Conservation (phyloP, 53 echinoderm and acorn worm species). For the Astropecten irregularis region DNA sequence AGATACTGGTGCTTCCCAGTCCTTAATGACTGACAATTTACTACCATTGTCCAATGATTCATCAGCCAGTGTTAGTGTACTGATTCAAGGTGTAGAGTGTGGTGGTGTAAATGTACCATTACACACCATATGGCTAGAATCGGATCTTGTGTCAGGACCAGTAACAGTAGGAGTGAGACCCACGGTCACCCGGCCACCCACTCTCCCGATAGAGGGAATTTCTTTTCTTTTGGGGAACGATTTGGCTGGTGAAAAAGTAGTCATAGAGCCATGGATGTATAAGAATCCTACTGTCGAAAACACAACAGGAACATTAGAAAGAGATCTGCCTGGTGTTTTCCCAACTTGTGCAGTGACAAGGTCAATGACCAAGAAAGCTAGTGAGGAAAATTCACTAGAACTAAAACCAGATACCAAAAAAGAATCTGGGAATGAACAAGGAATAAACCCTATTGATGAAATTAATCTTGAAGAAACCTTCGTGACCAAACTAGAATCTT, state of each 20-base stretch:
- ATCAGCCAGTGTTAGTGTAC: constrained; percentile 10
- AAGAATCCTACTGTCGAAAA: background rate
- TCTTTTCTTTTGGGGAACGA: constrained; percentile 68
- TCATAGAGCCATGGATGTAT: background rate
- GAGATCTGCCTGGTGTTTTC: constrained; percentile 35
- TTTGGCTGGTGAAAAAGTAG: constrained; percentile 37
- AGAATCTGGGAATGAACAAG: no score
- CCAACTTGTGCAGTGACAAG: constrained; percentile 72
- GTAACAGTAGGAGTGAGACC: constrained; percentile 45
- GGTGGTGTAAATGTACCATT: constrained; percentile 20
- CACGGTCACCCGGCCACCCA: background rate
- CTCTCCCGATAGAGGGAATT: constrained; percentile 56
- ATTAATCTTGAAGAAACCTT: background rate
- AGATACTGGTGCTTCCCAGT: constrained; percentile 52
- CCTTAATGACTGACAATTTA: background rate
- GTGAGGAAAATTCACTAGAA: background rate
- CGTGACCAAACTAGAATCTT: background rate
- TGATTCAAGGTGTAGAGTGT: constrained; percentile 18
- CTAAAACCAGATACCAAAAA: no score
- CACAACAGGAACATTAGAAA: constrained; percentile 10
- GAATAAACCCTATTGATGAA: no score
- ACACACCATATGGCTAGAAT: constrained; percentile 8
- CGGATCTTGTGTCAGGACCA: constrained; percentile 33
- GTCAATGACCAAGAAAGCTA: constrained; percentile 51
- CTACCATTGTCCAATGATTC: constrained; percentile 50